Evolutionary conservation across 2,113 vertebrate species (phyloP), one percentile per base, ranked within the genome.

Genomic region (Dryoscopus gambensis): DNA sequence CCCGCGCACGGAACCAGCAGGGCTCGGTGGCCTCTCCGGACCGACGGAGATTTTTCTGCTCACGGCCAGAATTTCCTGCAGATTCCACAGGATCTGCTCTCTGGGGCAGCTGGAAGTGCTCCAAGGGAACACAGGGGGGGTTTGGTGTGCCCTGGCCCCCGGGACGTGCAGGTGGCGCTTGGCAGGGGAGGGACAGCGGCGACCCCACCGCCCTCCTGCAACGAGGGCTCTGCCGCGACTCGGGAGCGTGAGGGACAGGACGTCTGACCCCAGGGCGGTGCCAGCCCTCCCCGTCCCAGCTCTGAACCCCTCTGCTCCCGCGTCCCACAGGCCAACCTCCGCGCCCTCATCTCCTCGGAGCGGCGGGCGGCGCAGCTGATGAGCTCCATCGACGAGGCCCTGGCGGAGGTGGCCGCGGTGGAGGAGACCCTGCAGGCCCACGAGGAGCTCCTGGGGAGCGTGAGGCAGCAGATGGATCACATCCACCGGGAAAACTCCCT

Each of bases 401-500:
- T 97, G 63, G 73, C 28, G 10, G 95, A 97, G 71, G 95, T 95
- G 63, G 47, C 40, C 67, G 83, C 89, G 44, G 81, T 96, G 53
- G 96, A 97, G 60, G 50, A 87, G 78, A 94, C 84, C 28, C 55
- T 97, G 89, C 83, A 90, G 64, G 39, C 74, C 13, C 94, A 84
- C 0, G 77, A 97, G 0, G 88, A 93, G 65, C 55, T 96, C 31
- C 78, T 98, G 85, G 95, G 93, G 33, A 89, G 68, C 0, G 75
- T 95, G 82, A 95, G 96, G 90, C 90, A 94, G 83, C 94, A 96
- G 93, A 95, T 96, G 96, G 95, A 96, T 42, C 90, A 86, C 80
- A 95, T 97, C 88, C 67, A 96, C 49, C 46, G 0, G 73, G 90
- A 96, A 13, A 96, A 83, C 80, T 84, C 90, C 73, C 63, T 91